Percentiles rank a stretch among this genome's conserved stretches.
These are phyloP conservation scores for Lutjanus campechanus DNA, from an alignment of 2,797 vertebrate genomes.

Conservation along the genomic window DNA sequence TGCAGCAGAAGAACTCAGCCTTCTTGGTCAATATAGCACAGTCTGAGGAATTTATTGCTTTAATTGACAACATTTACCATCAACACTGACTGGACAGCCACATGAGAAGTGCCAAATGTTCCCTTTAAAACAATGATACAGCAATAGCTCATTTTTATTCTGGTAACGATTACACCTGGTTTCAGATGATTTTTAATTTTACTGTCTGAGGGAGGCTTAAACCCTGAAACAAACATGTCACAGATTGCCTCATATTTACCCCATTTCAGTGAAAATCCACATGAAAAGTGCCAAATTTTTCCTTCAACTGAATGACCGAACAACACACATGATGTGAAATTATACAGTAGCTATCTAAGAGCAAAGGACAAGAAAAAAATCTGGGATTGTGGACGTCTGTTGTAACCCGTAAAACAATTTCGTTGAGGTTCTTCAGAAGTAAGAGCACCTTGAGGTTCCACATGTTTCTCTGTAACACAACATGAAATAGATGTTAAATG, in stretches of 20 bases:
- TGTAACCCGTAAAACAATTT: background rate
- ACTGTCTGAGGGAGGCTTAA: background rate
- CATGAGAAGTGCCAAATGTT: no score
- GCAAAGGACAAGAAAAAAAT: no score
- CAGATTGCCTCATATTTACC: background rate
- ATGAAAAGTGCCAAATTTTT: no score
- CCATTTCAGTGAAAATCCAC: no score
- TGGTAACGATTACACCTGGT: background rate
- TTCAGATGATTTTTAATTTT: background rate
- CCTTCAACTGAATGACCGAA: background rate
- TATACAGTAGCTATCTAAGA: background rate
- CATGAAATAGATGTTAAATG: background rate
- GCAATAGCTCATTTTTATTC: background rate
- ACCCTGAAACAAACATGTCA: constrained; percentile 23
- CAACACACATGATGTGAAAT: background rate
- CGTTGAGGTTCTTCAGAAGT: background rate
- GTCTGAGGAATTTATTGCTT: no score
- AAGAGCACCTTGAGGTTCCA: no score
- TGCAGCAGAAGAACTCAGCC: no score
- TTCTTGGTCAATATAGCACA: no score
- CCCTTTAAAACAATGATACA: no score
- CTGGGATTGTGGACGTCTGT: background rate
- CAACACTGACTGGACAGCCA: no score
- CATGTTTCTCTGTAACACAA: background rate
- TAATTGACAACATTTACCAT: no score